Evolutionary conservation across 1,140 invertebrate species (phyloP).

Genomic region (Tigriopus japonicus): DNA sequence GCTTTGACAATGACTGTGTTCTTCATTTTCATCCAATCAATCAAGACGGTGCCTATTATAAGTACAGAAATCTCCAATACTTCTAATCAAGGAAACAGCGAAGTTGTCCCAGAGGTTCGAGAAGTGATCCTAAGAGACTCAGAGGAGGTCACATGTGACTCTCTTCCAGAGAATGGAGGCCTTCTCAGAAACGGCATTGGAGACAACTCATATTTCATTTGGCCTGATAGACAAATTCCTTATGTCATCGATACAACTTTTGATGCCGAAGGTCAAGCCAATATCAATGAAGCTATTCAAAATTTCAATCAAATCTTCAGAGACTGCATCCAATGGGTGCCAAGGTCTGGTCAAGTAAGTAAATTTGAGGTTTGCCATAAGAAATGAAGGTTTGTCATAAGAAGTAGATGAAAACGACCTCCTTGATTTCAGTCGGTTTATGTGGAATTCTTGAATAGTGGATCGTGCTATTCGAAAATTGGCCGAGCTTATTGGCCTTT

Average conservation of each 20-base stretch:
- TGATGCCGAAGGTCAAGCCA: neutral
- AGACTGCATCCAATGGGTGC: neutral
- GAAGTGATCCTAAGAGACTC: no score
- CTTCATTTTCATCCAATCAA: no score
- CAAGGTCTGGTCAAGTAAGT: neutral
- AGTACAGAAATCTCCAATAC: no score
- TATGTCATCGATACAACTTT: neutral
- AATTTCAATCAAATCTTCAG: neutral
- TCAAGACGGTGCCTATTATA: no score
- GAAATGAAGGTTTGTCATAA: no score
- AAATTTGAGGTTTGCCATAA: no score
- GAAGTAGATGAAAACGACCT: neutral
- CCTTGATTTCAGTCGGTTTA: neutral
- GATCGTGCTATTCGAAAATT: neutral
- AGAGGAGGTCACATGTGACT: no score
- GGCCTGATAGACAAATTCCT: neutral
- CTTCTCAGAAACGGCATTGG: neutral
- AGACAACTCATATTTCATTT: neutral
- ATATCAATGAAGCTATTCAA: neutral
- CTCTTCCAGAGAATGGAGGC: neutral
- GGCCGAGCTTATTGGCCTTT: slow-evolving; percentile 1
- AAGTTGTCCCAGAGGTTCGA: no score
- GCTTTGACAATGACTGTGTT: no score
- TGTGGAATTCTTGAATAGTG: neutral
- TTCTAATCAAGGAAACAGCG: no score